Conservation (phyloP, 2,888 invertebrate genomes). For the Coelinius sp. region DNA sequence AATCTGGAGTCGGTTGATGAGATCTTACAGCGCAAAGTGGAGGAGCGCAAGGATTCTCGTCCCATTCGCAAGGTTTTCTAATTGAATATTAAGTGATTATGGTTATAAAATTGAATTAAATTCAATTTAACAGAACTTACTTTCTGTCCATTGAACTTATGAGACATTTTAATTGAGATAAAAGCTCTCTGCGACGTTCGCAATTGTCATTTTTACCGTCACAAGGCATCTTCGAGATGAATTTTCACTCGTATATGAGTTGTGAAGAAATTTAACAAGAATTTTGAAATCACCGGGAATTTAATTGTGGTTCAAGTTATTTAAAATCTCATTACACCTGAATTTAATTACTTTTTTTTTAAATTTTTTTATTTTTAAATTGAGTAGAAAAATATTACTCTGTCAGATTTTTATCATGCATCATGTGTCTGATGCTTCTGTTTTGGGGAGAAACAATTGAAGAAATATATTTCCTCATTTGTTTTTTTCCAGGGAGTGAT, state of each 20-base stretch:
- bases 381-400: background rate
- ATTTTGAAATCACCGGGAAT: background rate
- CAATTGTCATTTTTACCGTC: slow-evolving; percentile 65
- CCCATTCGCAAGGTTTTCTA: slow-evolving; percentile 68
- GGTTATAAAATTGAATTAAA: too few species aligned
- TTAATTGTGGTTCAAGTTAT: background rate
- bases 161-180: slow-evolving; percentile 64
- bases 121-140: slow-evolving; percentile 51
- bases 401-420: background rate
- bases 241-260: background rate
- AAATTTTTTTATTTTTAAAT: background rate
- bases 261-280: background rate
- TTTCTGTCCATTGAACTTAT: slow-evolving; percentile 65
- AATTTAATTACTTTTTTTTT: background rate
- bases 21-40: slow-evolving; percentile 45
- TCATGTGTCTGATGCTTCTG: background rate
- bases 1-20: slow-evolving; percentile 45
- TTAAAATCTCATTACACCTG: background rate
- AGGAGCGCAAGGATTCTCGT: slow-evolving; percentile 56
- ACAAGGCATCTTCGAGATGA: slow-evolving; percentile 59
- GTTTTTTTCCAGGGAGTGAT: background rate
- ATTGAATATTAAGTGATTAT: background rate
- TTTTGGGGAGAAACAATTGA: slow-evolving; percentile 2
- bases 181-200: slow-evolving; percentile 59
- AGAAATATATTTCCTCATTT: background rate